Base-by-base conservation (phyloP, 2,113 vertebrate species). In the Chlorocebus sabaeus region DNA sequence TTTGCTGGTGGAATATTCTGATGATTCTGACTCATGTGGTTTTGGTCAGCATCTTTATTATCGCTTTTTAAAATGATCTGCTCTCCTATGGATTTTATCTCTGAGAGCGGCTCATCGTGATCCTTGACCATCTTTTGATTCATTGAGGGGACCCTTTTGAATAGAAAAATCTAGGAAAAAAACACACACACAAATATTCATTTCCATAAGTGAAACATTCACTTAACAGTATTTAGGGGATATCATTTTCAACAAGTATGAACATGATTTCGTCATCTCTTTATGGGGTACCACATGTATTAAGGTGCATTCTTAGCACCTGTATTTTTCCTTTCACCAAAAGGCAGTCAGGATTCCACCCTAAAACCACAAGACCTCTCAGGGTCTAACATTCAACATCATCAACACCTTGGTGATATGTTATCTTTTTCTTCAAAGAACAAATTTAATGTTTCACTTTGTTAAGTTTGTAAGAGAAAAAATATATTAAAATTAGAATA, bases 121-220 rank as follows among this genome's bases (percentile, higher is more conserved):
- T 75, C 98, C 83, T 97, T 95, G 55, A 94, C 59, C 83, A 85
- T 97, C 97, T 98, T 99, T 73, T 98, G 98, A 97, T 91, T 76
- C 67, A 95, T 85, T 82, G 86, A 50, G 87, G 98, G 97, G 81
- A 98, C 98, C 96, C 95, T 96, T 94, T 98, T 99, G 84, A 99
- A 99, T 23, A 99, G 80, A 81, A 97, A 99, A 98, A 98, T 97
- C 99, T 99, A 97, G 92, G 97, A 98, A 85, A 98, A 98, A 90
- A 92, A 76, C 27, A 91, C 40, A 96, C 72, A 89, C 25, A 96
- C 50, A 78, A 55, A 79, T 40, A 82, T 89, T 90, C 25, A 93
- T 95, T 96, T 97, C 70, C 94, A 84, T 96, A 97, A 81, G 59
- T 83, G n/a, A 96, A 78, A 89, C 25, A 93, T 55, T 92, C 48